Conservation (phyloP, 1,140 invertebrate genomes). For the Manduca sexta region DNA sequence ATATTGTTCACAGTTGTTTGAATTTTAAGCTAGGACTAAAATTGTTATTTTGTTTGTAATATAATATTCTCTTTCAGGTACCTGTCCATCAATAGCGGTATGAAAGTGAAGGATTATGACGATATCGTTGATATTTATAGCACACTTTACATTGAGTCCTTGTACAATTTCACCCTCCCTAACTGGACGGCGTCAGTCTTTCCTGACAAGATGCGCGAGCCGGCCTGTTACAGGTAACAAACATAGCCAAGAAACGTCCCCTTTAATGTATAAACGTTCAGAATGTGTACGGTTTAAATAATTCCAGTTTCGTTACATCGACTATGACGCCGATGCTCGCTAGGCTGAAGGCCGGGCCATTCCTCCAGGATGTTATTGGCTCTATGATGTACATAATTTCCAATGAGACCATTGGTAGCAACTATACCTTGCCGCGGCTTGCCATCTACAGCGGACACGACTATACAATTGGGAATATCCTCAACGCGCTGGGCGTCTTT, state of each 20-base stretch:
- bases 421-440: constrained; percentile 73
- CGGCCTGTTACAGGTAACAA: constrained; percentile 73
- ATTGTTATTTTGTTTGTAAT: too few species aligned
- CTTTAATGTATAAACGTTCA: too few species aligned
- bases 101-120: constrained; percentile 69
- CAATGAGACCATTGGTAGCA: constrained; percentile 28
- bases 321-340: constrained; percentile 73
- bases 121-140: constrained; percentile 78
- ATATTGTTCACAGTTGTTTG: too few species aligned
- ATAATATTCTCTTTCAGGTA: constrained; percentile 50
- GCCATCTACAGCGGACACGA: constrained; percentile 89
- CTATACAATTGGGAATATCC: constrained; percentile 83
- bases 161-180: constrained; percentile 82
- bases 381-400: constrained; percentile 72
- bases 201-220: constrained; percentile 69
- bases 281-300: too few species aligned
- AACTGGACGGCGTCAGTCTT: constrained; percentile 78
- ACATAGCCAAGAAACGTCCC: too few species aligned
- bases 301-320: constrained; percentile 57
- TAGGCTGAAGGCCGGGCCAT: constrained; percentile 75
- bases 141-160: constrained; percentile 79
- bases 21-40: too few species aligned
- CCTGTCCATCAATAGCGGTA: constrained; percentile 76
- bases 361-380: constrained; percentile 78
- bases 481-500: constrained; percentile 83